Conservation (phyloP, 2,113 vertebrate species). For the Lontra canadensis region DNA sequence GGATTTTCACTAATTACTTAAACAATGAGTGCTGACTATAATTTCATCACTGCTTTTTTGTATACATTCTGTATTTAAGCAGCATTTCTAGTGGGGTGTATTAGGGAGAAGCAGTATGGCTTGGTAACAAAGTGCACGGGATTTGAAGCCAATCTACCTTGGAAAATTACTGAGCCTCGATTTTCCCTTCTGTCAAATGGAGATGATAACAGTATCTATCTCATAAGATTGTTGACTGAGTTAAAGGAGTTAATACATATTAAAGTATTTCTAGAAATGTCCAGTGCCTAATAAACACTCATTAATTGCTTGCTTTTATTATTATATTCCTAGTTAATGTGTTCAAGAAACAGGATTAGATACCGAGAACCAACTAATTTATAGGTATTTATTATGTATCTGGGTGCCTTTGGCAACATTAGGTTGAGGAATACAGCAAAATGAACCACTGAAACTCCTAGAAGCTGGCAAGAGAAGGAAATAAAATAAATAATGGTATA, state of each 20-base stretch:
- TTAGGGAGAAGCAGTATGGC: neutral
- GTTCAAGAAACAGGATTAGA: neutral
- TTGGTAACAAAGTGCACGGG: neutral
- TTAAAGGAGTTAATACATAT: neutral
- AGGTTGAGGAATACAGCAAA: neutral
- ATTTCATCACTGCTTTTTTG: neutral
- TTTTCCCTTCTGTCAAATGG: conserved; percentile 3
- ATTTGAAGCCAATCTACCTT: neutral
- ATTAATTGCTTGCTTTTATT: conserved; percentile 4
- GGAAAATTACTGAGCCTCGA: neutral
- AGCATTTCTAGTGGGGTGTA: neutral
- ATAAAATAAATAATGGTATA: neutral
- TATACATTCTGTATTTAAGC: neutral
- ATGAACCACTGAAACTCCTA: neutral
- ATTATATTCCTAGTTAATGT: neutral
- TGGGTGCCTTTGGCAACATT: neutral
- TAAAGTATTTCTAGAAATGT: neutral
- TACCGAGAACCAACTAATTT: neutral
- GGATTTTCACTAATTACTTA: neutral
- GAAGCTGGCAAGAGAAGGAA: neutral
- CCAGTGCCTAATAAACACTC: neutral
- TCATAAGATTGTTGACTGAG: neutral
- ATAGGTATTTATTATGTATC: neutral
- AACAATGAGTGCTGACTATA: neutral
- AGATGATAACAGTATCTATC: neutral